phyloP scores from a whole-genome alignment of 1,140 invertebrate genomes.

The Drosophila melanogaster region DNA sequence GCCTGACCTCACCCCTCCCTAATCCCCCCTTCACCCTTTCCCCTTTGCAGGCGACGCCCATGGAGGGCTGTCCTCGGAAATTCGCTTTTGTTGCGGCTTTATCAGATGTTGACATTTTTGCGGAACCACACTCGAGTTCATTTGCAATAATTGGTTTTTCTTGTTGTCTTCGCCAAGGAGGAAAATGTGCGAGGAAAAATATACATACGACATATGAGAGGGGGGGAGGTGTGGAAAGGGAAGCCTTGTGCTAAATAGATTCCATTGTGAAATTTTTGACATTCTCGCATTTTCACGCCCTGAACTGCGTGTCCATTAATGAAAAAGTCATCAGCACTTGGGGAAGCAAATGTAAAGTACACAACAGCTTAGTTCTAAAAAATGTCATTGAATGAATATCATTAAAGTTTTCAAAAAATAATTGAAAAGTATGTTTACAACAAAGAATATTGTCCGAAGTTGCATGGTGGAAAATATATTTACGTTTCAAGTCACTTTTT shows the following conservation, averaged over 20 bases:
- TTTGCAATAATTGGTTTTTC: constrained; percentile 84
- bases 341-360: not conserved
- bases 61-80: constrained; percentile 22
- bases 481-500: not conserved
- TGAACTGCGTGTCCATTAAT: constrained; percentile 22
- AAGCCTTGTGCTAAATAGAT: constrained; percentile 44
- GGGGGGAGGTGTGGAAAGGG: too few species aligned
- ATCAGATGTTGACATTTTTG: constrained; percentile 83
- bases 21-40: not conserved
- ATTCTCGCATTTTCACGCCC: constrained; percentile 59
- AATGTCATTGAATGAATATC: not conserved
- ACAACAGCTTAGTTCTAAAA: not conserved
- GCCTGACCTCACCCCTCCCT: constrained; percentile 24
- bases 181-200: not conserved
- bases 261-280: constrained; percentile 61
- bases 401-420: not conserved
- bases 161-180: constrained; percentile 57
- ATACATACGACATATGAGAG: too few species aligned
- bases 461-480: too few species aligned
- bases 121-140: constrained; percentile 83
- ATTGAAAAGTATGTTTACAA: not conserved
- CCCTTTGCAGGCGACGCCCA: not conserved
- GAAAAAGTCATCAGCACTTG: constrained; percentile 13
- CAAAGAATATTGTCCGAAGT: too few species aligned
- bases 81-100: constrained; percentile 67